These are phyloP conservation scores for Eupristina koningsbergeri DNA, from an alignment of 1,140 invertebrate species.

Conservation along the genomic window DNA sequence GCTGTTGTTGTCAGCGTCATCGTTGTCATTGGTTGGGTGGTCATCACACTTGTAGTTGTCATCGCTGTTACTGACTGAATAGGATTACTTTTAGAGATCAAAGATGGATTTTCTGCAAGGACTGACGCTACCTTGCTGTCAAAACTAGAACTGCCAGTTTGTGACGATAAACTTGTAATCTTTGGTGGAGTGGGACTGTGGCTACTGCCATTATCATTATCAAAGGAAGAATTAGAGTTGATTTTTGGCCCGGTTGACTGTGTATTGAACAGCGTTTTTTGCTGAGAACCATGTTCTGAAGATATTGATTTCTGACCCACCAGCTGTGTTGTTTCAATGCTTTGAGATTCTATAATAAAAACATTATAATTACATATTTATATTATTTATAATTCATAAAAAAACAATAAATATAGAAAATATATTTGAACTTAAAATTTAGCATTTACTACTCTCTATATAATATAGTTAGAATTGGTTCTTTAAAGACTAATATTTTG, in stretches of 20 bases:
- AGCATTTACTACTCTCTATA: no score
- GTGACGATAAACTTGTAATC: conserved; percentile 54
- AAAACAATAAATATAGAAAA: no score
- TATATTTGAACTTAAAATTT: no score
- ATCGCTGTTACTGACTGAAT: not conserved
- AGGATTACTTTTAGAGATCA: conserved; percentile 11
- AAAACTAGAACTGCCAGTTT: conserved; percentile 47
- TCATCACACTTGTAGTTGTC: not conserved
- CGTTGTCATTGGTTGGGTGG: not conserved
- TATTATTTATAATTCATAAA: not conserved
- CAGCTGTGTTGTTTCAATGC: conserved; percentile 63
- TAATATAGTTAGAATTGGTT: not conserved
- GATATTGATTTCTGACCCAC: conserved; percentile 60
- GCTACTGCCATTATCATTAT: conserved; percentile 52
- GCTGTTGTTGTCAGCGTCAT: not conserved
- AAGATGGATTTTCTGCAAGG: not conserved
- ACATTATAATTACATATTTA: conserved; percentile 41
- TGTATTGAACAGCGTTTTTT: not conserved
- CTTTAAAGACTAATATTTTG: no score
- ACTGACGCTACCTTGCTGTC: conserved; percentile 57
- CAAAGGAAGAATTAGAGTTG: conserved; percentile 56
- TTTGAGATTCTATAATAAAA: conserved; percentile 69
- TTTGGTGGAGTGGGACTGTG: conserved; percentile 53
- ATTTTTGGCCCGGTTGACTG: conserved; percentile 51
- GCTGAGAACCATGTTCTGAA: conserved; percentile 52